Percentiles rank a stretch among this genome's conserved stretches.
Evolutionary conservation across 2,888 invertebrate species (phyloP).

Genomic region (Rhamnusium bicolor): DNA sequence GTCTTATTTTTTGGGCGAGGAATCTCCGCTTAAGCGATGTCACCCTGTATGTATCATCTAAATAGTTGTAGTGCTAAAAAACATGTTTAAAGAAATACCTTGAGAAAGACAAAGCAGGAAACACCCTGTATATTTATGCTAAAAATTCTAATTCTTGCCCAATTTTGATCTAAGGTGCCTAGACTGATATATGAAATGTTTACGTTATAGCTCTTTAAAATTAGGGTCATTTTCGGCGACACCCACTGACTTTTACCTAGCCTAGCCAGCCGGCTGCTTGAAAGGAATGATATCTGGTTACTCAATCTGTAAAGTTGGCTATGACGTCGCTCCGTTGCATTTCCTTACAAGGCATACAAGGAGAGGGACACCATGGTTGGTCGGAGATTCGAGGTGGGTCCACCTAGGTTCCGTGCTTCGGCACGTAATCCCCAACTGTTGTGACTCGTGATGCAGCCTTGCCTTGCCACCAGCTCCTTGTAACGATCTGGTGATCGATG

Average conservation of each 20-base stretch:
- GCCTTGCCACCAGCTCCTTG: slow-evolving; percentile 30
- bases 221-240: background rate
- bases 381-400: slow-evolving; percentile 20
- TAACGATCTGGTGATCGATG: slow-evolving; percentile 11
- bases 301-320: slow-evolving; percentile 17
- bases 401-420: background rate
- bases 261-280: slow-evolving; percentile 1
- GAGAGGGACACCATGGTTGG: slow-evolving; percentile 13
- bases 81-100: too few species aligned
- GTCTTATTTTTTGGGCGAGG: too few species aligned
- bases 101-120: too few species aligned
- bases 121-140: too few species aligned
- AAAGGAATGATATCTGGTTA: slow-evolving; percentile 21
- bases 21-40: too few species aligned
- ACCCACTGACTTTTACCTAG: background rate
- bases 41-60: too few species aligned
- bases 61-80: too few species aligned
- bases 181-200: too few species aligned
- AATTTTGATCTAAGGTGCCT: too few species aligned
- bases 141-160: too few species aligned
- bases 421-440: slow-evolving; percentile 9
- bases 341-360: slow-evolving; percentile 42
- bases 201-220: too few species aligned
- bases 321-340: slow-evolving; percentile 41
- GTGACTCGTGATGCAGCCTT: slow-evolving; percentile 16